phyloP scores from a whole-genome alignment of 2,797 vertebrate genomes.

The Rallus crepitans region DNA sequence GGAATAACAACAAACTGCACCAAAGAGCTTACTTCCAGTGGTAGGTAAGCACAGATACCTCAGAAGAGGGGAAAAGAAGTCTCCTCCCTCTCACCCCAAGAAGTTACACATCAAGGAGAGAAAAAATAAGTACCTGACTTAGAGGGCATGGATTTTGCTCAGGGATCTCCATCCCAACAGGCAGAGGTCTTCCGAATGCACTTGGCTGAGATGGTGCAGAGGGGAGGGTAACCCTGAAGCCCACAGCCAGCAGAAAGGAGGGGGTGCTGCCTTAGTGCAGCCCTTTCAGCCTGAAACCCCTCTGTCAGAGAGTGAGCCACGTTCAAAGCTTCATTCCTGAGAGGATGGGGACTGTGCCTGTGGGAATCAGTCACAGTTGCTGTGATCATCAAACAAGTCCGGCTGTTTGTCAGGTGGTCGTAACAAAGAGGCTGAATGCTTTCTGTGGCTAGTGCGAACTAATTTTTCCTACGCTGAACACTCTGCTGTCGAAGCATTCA shows the following conservation, averaged over 20 bases:
- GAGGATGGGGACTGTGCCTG: neutral
- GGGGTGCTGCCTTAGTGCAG: neutral
- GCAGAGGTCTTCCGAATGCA: neutral
- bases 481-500: neutral
- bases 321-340: neutral
- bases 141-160: neutral
- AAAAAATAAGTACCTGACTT: neutral
- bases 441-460: neutral
- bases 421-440: neutral
- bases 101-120: neutral
- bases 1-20: neutral
- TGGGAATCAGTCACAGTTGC: neutral
- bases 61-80: neutral
- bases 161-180: neutral
- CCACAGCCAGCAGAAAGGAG: neutral
- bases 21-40: neutral
- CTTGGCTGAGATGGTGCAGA: accelerated
- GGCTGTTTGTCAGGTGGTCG: neutral
- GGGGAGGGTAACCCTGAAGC: neutral
- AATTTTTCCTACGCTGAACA: neutral
- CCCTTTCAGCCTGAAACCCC: neutral
- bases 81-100: accelerated
- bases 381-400: accelerated
- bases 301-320: neutral
- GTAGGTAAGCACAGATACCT: neutral